Base-by-base conservation (phyloP, 2,888 invertebrate species). In the Acronicta leporina region DNA sequence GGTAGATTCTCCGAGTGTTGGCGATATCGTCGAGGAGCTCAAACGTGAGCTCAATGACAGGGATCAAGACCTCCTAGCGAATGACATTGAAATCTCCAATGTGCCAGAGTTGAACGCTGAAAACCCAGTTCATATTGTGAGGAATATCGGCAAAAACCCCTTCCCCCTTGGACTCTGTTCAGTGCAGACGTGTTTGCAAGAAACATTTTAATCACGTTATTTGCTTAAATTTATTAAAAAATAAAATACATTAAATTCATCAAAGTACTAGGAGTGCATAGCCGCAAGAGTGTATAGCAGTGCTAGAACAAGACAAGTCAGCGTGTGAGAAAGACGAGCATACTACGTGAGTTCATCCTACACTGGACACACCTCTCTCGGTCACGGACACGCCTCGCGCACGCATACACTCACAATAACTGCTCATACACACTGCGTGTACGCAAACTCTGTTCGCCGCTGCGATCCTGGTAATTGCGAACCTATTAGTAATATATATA, bases 251-350 rank as follows among this genome's bases (percentile, higher is more conserved):
- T 48, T 40, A 48, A 48, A 48, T 48, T n/a, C 38, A 20, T 38
- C 48, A 3, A 4, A n/a, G 38, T 40, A 48, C 48, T 40, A 48
- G 48, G 48, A 48, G 47, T 48, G 47, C 38, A 48, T 48, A 38
- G 35, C 35, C n/a, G 6, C 47, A 6, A 15, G 47, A 13, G 33
- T 10, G 15, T 15, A 13, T 13, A 38, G 13, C 42, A 16, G 35
- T 16, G 35, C 13, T 20, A 38, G 47, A 48, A 13, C 38, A 13
- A 48, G 47, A 48, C 47, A 2, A 38, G 47, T 20, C 47, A 20
- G 38, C n/a, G 47, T 48, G 47, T 8, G 38, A 48, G 15, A 20
- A 16, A 8, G 38, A n/a, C 47, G 38, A 38, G 11, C 38, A 48
- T 38, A 48, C 8, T 2, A 20, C 16, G 47, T 48, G 47, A 48